phyloP scores from a whole-genome alignment of 2,797 vertebrate genomes.

The Darevskia mixta region DNA sequence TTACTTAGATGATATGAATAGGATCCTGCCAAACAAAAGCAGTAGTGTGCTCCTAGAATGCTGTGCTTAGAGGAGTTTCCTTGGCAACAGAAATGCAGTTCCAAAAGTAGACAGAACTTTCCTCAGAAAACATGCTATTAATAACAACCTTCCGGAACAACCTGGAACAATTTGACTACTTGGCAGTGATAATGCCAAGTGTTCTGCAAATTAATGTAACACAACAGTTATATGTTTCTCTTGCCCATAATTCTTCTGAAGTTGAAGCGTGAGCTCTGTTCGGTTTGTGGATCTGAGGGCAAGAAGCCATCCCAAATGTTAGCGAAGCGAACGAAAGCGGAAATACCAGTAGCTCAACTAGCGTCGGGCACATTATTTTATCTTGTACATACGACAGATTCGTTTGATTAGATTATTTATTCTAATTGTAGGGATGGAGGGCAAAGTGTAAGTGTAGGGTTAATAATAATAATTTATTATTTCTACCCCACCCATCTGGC shows the following conservation, averaged over 20 bases:
- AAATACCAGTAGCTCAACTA: slow-evolving; percentile 69
- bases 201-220: slow-evolving; percentile 88
- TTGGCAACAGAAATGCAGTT: slow-evolving; percentile 87
- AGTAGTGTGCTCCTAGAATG: slow-evolving; percentile 85
- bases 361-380: slow-evolving; percentile 71
- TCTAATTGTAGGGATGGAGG: slow-evolving; percentile 55
- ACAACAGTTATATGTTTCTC: slow-evolving; percentile 80
- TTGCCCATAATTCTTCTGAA: slow-evolving; percentile 76
- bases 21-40: slow-evolving; percentile 84
- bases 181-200: slow-evolving; percentile 87
- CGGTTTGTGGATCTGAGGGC: slow-evolving; percentile 67
- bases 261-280: slow-evolving; percentile 66
- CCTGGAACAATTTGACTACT: slow-evolving; percentile 87
- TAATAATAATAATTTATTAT: too few species aligned
- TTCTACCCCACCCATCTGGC: too few species aligned
- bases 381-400: slow-evolving; percentile 72
- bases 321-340: slow-evolving; percentile 63
- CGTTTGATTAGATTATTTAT: slow-evolving; percentile 74
- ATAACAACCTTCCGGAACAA: slow-evolving; percentile 89
- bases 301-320: slow-evolving; percentile 76
- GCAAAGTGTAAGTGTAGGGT: slow-evolving; percentile 47
- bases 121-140: slow-evolving; percentile 88
- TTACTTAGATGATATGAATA: slow-evolving; percentile 85
- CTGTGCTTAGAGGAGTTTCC: slow-evolving; percentile 86
- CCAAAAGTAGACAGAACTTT: slow-evolving; percentile 90